phyloP scores from a whole-genome alignment of 2,797 vertebrate genomes.

The Sitta carolinensis region DNA sequence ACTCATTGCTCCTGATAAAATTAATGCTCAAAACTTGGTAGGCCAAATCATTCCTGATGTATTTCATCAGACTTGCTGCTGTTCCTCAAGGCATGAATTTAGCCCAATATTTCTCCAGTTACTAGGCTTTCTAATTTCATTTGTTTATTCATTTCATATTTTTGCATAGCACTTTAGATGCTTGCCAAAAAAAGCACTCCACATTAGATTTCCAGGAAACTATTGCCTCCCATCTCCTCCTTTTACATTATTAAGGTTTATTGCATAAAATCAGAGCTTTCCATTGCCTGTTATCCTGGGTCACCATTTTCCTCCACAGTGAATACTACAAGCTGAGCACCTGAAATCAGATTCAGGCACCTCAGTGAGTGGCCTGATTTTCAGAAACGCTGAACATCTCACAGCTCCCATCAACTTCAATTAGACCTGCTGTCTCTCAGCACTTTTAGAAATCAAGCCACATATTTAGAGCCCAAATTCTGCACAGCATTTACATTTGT shows the following conservation, averaged over 20 bases:
- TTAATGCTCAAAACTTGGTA: not conserved
- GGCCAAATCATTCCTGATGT: not conserved
- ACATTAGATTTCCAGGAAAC: not conserved
- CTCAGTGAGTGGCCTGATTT: conserved; percentile 59
- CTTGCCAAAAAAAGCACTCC: not conserved
- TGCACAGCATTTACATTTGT: conserved; percentile 58
- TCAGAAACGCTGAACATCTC: not conserved
- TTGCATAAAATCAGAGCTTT: not conserved
- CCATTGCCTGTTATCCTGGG: not conserved
- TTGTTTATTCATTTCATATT: conserved; percentile 24
- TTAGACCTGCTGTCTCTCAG: conserved; percentile 50
- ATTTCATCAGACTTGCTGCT: not conserved
- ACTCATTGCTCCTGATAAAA: not conserved
- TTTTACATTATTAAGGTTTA: not conserved
- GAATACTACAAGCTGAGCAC: not conserved
- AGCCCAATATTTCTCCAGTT: not conserved
- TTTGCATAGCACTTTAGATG: conserved; percentile 18
- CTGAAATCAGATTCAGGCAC: conserved; percentile 41
- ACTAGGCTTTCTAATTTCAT: conserved; percentile 16
- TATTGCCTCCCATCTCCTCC: not conserved
- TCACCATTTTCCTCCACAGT: not conserved
- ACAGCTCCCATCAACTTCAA: conserved; percentile 8
- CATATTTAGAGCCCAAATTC: conserved; percentile 45
- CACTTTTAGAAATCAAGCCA: conserved; percentile 57
- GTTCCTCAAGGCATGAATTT: conserved; percentile 1